phyloP scores from a whole-genome alignment of 92 coral and sea anemone species.

The Parazoanthus swiftii region DNA sequence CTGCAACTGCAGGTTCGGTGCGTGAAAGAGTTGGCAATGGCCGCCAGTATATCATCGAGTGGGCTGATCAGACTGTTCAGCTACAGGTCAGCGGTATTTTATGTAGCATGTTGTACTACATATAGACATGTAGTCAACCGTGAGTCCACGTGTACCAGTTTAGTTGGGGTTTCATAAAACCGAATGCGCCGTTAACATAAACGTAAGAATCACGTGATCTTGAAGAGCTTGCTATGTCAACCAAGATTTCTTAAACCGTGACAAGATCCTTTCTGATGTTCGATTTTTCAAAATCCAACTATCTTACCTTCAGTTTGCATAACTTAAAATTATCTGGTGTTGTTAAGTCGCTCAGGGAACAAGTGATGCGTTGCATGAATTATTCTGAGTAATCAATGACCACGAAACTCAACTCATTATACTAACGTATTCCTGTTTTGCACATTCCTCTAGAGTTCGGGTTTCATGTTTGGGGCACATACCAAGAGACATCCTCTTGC shows the following conservation, averaged over 20 bases:
- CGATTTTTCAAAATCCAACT: too few species aligned
- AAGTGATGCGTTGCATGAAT: too few species aligned
- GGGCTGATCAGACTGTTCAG: conserved; percentile 93
- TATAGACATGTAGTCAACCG: not conserved
- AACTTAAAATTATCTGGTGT: not conserved
- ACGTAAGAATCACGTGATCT: too few species aligned
- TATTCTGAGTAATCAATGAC: too few species aligned
- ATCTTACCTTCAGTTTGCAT: not conserved
- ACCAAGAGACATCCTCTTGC: conserved; percentile 93
- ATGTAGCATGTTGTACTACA: not conserved
- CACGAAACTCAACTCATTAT: too few species aligned
- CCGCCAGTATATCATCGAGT: conserved; percentile 95
- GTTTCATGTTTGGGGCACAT: conserved; percentile 96
- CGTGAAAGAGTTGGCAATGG: conserved; percentile 99
- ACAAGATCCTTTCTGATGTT: too few species aligned
- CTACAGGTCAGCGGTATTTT: conserved; percentile 70
- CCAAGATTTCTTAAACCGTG: too few species aligned
- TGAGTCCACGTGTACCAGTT: too few species aligned
- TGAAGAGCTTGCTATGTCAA: too few species aligned
- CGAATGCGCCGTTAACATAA: too few species aligned
- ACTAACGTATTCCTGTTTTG: not conserved
- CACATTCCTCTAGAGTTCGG: conserved; percentile 68
- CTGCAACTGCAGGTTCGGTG: conserved; percentile 67
- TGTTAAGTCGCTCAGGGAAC: too few species aligned
- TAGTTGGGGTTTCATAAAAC: too few species aligned